phyloP scores from a whole-genome alignment of 2,113 vertebrate species.

The Abramis brama region DNA sequence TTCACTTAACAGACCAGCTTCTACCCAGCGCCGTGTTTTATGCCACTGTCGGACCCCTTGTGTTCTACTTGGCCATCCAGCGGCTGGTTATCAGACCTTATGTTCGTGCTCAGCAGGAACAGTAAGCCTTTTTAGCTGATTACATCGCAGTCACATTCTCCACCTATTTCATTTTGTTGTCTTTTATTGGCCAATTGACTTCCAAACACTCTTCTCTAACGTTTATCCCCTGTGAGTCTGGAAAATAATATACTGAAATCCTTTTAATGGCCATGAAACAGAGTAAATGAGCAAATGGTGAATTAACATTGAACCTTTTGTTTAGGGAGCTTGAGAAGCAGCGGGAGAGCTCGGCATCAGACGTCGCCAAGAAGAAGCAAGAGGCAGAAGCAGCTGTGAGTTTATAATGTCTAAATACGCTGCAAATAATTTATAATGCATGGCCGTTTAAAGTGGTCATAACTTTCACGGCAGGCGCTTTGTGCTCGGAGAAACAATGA shows the following conservation, averaged over 20 bases:
- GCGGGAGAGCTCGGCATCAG: conserved; percentile 84
- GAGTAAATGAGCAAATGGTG: conserved; percentile 14
- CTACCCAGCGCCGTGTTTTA: conserved; percentile 97
- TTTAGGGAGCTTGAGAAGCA: conserved; percentile 94
- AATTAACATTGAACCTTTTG: conserved; percentile 36
- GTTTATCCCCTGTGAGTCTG: neutral
- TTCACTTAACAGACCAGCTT: conserved; percentile 96
- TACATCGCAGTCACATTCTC: conserved; percentile 40
- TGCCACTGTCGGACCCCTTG: conserved; percentile 92
- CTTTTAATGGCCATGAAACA: neutral
- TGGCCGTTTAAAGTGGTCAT: conserved; percentile 22
- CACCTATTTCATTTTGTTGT: conserved; percentile 7
- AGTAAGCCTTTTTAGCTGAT: conserved; percentile 79
- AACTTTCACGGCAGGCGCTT: conserved; percentile 16
- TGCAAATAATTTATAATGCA: conserved; percentile 33
- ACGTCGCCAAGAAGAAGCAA: conserved; percentile 90
- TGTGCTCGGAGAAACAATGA: conserved; percentile 33
- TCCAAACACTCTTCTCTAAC: neutral
- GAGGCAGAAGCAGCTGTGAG: conserved; percentile 95
- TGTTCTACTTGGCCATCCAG: conserved; percentile 91
- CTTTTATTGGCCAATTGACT: conserved; percentile 43
- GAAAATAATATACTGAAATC: conserved; percentile 10
- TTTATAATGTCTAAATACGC: conserved; percentile 52
- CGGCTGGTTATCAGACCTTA: conserved; percentile 93
- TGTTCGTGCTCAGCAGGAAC: conserved; percentile 90